Evolutionary conservation across 2,113 vertebrate species (phyloP), one percentile per base, ranked within the genome.

Genomic region (Pelecanoides urinatrix): DNA sequence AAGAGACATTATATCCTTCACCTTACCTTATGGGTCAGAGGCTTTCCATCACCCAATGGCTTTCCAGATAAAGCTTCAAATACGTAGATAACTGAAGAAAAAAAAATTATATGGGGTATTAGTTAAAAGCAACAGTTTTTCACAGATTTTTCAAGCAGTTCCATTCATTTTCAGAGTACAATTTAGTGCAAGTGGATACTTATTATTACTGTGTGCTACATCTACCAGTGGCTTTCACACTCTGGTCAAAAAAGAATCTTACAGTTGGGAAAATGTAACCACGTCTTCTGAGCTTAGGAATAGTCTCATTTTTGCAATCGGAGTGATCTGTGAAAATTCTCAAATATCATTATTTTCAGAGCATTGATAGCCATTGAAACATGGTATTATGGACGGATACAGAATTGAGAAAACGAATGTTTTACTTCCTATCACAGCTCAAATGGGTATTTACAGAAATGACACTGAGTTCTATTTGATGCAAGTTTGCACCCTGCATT

Each of bases 61-160:
- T 99, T 99, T 95, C 99, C 99, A 49, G 98, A 98, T 77, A 99
- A 97, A 74, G 98, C 98, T 78, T 99, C 99, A 97, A 99, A 99
- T n/a, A 99, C 97, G 96, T 98, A 99, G 93, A 99, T 98, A 82
- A 99, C 99, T 99, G 90, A n/a, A 71, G 42, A 32, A 75, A 86
- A 53, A 94, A 88, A 78, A 6, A 25, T 12, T 0, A 34, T 0
- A 18, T 0, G 30, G 5, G 20, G 95, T 21, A 71, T 86, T 62
- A 52, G 77, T 76, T 68, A 80, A 88, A 93, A 81, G 26, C 32
- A 71, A 52, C 47, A 78, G 8, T 21, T 91, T 68, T 92, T 72
- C n/a, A 47, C 1, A 84, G n/a, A 65, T 49, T 92, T 94, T 61
- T 53, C 74, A 88, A 55, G 40, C 11, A 38, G 59, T 47, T 66